Conservation (phyloP, 2,888 invertebrate species). For the Ornithoptera priamus region DNA sequence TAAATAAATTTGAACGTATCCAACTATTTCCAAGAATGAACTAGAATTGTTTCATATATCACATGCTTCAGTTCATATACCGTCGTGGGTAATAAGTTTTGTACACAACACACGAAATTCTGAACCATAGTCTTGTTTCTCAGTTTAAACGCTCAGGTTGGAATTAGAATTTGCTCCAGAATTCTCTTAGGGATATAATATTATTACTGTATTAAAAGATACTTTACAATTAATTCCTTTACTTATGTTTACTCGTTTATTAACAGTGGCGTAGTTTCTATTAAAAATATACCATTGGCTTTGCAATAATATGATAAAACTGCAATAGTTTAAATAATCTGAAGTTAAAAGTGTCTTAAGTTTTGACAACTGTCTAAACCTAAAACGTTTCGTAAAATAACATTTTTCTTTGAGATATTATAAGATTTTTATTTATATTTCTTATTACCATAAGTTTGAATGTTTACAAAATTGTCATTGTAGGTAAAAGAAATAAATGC, state of each 20-base stretch:
- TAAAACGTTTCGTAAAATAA: too few species aligned
- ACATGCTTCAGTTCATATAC: conserved; percentile 16
- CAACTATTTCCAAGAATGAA: conserved; percentile 17
- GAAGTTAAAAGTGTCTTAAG: too few species aligned
- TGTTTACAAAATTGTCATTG: neutral
- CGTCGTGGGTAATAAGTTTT: conserved; percentile 25
- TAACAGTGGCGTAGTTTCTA: neutral
- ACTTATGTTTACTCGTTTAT: neutral
- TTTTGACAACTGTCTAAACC: too few species aligned
- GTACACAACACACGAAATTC: conserved; percentile 19
- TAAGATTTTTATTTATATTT: too few species aligned
- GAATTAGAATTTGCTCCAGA: conserved; percentile 7
- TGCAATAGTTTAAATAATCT: too few species aligned
- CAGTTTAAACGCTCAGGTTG: conserved; percentile 14
- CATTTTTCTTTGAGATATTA: too few species aligned
- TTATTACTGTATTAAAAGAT: neutral
- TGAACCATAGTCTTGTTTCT: conserved; percentile 12
- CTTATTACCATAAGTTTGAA: neutral
- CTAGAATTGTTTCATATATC: conserved; percentile 19
- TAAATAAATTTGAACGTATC: conserved; percentile 10
- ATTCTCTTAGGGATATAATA: neutral
- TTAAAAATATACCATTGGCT: neutral
- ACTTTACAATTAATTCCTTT: neutral
- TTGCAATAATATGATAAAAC: too few species aligned
- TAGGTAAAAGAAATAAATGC: neutral